phyloP scores from a whole-genome alignment of 1,140 invertebrate genomes.

The Oryctes rhinoceros region DNA sequence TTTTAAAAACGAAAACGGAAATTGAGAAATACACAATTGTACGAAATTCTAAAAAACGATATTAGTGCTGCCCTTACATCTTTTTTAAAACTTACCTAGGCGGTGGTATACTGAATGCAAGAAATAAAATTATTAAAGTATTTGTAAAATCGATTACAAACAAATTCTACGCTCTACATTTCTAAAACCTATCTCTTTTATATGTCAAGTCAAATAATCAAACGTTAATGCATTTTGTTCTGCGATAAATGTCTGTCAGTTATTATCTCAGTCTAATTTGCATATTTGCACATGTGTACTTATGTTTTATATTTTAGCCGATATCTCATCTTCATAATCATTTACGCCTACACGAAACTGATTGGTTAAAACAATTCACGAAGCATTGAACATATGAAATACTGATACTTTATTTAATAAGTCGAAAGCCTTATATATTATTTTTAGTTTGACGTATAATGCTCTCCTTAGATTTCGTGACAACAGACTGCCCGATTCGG shows the following conservation, averaged over 20 bases:
- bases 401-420: no score
- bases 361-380: no score
- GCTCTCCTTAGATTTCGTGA: no score
- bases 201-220: neutral
- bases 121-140: constrained; percentile 59
- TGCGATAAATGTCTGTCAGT: constrained; percentile 16
- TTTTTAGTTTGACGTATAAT: no score
- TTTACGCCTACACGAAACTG: no score
- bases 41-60: constrained; percentile 6
- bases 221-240: constrained; percentile 15
- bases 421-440: no score
- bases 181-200: neutral
- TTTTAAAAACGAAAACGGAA: neutral
- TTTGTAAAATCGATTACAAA: constrained; percentile 36
- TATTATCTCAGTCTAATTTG: no score
- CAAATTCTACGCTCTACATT: constrained; percentile 31
- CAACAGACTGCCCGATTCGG: no score
- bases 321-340: no score
- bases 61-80: constrained; percentile 3
- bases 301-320: no score
- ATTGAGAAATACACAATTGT: neutral
- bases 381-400: no score
- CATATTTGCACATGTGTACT: no score
- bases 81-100: constrained; percentile 71
- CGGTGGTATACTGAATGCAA: constrained; percentile 71